Conservation (phyloP, 2,888 invertebrate species). For the Smittia aterrima region DNA sequence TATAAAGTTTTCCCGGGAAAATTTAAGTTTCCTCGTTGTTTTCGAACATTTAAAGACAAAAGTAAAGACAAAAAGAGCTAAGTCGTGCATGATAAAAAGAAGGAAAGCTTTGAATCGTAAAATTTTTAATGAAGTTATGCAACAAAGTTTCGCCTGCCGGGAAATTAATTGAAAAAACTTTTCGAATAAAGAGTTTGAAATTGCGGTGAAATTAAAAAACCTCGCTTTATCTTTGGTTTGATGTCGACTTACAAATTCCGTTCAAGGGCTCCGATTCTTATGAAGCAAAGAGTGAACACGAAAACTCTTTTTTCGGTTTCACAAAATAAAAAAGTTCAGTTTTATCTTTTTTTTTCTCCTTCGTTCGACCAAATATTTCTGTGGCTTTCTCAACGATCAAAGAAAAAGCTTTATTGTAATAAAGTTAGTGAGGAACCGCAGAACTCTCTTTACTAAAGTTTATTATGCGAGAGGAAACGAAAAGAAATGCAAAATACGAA, state of each 20-base stretch:
- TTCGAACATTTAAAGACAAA: no score
- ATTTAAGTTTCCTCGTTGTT: no score
- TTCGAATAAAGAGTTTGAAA: not conserved
- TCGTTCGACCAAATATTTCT: not conserved
- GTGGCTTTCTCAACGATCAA: not conserved
- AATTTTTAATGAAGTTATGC: not conserved
- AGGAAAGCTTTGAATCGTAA: not conserved
- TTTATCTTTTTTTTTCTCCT: not conserved
- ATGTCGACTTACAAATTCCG: no score
- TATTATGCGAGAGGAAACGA: not conserved
- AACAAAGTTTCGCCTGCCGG: no score
- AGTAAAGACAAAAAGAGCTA: no score
- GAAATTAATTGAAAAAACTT: not conserved
- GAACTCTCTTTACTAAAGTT: not conserved
- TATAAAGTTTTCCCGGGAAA: no score
- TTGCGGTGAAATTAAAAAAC: no score
- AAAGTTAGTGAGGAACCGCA: not conserved
- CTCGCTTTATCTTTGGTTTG: no score
- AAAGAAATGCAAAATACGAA: not conserved
- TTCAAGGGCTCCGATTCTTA: no score
- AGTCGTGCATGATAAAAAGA: no score
- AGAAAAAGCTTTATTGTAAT: not conserved
- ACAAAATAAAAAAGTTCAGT: not conserved
- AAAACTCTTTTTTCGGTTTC: not conserved
- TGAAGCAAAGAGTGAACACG: not conserved